These are phyloP conservation scores for Actenoides lindsayi DNA, from an alignment of 2,113 vertebrate species.

Conservation along the genomic window DNA sequence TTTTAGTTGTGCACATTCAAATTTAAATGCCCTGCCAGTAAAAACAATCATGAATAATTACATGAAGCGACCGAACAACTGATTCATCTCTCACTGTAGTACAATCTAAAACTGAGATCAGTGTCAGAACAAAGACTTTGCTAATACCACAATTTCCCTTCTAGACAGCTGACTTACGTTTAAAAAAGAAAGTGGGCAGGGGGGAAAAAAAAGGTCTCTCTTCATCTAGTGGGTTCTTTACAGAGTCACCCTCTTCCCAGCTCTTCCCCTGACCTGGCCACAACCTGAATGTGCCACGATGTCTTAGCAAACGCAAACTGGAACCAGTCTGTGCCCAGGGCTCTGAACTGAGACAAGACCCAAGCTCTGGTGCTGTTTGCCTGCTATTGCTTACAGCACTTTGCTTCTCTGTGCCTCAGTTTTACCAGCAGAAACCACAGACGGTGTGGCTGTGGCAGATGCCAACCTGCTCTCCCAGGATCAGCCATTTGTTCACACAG, in stretches of 20 bases:
- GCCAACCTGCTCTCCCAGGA: background rate
- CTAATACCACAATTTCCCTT: background rate
- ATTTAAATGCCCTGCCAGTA: background rate
- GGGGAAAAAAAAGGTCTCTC: background rate
- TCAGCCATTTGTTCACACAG: background rate
- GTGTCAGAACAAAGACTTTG: background rate
- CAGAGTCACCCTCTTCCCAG: background rate
- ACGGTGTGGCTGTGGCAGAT: background rate
- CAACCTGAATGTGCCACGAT: rapidly evolving
- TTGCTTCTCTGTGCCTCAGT: background rate
- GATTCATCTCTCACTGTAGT: background rate
- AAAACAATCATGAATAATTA: constrained; percentile 6
- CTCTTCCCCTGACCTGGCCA: background rate
- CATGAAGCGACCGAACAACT: background rate
- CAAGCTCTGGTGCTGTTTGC: background rate
- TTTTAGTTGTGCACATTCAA: background rate
- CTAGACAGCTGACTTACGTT: background rate
- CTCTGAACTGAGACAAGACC: background rate
- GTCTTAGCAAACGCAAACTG: background rate
- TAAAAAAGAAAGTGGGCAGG: background rate
- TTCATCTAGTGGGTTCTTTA: background rate
- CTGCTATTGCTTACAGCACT: background rate
- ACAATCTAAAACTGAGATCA: background rate
- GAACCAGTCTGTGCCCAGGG: background rate
- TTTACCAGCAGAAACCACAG: background rate